A percentile compares a stretch with the other conserved stretches of the same genome.
Evolutionary conservation across 2,797 vertebrate genomes (phyloP).

Genomic region (Rhyacichthys aspro): DNA sequence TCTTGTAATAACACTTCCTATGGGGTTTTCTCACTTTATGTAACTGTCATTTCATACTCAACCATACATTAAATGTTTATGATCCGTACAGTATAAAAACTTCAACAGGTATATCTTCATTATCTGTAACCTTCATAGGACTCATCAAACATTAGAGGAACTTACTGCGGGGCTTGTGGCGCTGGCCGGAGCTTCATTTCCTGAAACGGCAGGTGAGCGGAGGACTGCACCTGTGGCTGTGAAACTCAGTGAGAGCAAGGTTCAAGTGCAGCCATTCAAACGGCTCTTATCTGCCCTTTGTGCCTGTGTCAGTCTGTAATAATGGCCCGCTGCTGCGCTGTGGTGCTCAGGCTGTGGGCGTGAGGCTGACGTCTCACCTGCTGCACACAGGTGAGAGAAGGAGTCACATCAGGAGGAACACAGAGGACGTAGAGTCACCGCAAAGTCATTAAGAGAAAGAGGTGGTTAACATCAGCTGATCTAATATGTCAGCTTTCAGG

Average conservation of each 20-base stretch:
- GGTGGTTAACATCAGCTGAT: too few relatives aligned
- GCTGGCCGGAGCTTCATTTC: slow-evolving; percentile 54
- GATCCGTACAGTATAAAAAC: not conserved
- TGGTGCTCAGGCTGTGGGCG: slow-evolving; percentile 4
- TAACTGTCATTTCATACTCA: too few relatives aligned
- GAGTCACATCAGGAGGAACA: too few relatives aligned
- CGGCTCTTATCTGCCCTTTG: slow-evolving; percentile 43
- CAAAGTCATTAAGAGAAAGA: too few relatives aligned
- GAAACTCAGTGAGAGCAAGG: slow-evolving; percentile 60
- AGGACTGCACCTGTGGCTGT: slow-evolving; percentile 38
- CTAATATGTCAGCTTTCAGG: too few relatives aligned
- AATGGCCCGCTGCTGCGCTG: not conserved
- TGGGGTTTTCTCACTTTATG: too few relatives aligned
- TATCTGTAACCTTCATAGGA: not conserved
- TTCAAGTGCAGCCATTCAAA: slow-evolving; percentile 48
- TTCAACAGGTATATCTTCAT: not conserved
- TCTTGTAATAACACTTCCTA: too few relatives aligned
- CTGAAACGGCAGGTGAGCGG: slow-evolving; percentile 55
- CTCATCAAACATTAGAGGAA: slow-evolving; percentile 14
- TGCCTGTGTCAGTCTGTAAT: slow-evolving; percentile 15
- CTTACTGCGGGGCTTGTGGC: slow-evolving; percentile 43
- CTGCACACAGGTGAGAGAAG: not conserved
- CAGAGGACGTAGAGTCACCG: too few relatives aligned
- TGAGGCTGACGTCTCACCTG: slow-evolving; percentile 6
- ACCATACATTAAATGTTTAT: too few relatives aligned